Base-by-base conservation (phyloP, 2,113 vertebrate species). In the Petrocephalus microphthalmus region DNA sequence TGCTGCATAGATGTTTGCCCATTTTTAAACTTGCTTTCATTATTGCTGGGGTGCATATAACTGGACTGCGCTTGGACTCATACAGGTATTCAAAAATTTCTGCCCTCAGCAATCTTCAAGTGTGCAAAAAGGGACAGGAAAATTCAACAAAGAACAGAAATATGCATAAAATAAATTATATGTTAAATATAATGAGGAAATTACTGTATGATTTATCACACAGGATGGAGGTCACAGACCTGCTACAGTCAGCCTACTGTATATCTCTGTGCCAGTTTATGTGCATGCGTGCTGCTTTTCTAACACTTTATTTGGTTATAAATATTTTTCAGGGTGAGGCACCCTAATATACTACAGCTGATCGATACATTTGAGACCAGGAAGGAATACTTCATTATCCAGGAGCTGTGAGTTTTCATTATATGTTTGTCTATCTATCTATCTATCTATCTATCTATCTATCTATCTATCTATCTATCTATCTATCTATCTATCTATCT, bases 371-470 rank as follows among this genome's bases (percentile, higher is more conserved):
- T 95, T 84, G 96, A 97, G 93, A 97, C 96, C 8, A 92, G 95
- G 88, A 96, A 96, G 91, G 96, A 97, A 92, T 97, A 95, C 90
- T 95, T 96, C 92, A 97, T 97, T 91, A 95, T 97, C 92, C 96
- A 97, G 91, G 96, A 97, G 88, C 94, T 97, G 96, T 97, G 92
- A 96, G 96, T 94, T 33, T 29, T 25, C 2, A 83, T 49, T 7
- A 45, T 22, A 5, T 83, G 22, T 49, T 82, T 82, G 11, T 51
- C 2, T 17, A 19, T 54, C 52, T 54, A 6, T 56, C 54, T 56
- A 7, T 57, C 56, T 57, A 2, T 57, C 56, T 57, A 2, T 57
- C 56, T 57, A 2, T 56, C 54, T 20, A 0, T 57, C 20, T 60
- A n/a, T 60, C 57, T 60, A n/a, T 60, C 57, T 60, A n/a, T 60